Evolutionary conservation across 2,113 vertebrate species (phyloP).

Genomic region (Chaenocephalus aceratus): DNA sequence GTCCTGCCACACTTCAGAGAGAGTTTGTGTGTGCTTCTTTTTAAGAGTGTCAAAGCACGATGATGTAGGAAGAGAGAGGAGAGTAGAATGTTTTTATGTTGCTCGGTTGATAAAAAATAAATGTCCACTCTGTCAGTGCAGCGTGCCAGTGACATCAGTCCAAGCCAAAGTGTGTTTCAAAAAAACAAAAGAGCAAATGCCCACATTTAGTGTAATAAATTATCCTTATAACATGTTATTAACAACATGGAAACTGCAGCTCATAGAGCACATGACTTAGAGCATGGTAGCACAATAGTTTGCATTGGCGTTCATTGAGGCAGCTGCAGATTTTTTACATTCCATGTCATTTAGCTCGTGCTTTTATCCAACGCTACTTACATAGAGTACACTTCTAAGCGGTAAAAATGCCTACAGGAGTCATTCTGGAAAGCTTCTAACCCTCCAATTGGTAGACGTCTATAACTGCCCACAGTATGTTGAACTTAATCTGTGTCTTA

Average conservation of each 20-base stretch:
- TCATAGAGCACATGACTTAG: neutral
- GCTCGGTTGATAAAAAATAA: conserved; percentile 24
- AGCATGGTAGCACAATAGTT: too few relatives aligned
- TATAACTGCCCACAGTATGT: too few relatives aligned
- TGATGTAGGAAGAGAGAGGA: conserved; percentile 14
- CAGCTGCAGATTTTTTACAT: neutral
- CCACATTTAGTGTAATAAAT: neutral
- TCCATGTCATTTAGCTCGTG: too few relatives aligned
- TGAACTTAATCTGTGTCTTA: too few relatives aligned
- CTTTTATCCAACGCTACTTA: too few relatives aligned
- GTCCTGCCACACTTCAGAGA: conserved; percentile 33
- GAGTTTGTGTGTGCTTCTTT: neutral
- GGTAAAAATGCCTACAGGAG: too few relatives aligned
- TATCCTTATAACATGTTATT: too few relatives aligned
- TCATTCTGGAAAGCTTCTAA: too few relatives aligned
- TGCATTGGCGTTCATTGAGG: neutral
- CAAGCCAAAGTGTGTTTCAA: neutral
- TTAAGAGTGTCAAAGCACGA: conserved; percentile 16
- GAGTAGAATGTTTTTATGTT: conserved; percentile 11
- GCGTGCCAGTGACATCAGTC: neutral
- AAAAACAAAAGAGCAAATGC: neutral
- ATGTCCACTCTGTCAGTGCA: conserved; percentile 1
- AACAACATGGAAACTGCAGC: neutral
- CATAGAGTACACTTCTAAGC: too few relatives aligned
- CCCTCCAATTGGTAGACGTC: too few relatives aligned